Evolutionary conservation across 2,797 vertebrate species (phyloP).

Genomic region (Pangasius larnaudii): DNA sequence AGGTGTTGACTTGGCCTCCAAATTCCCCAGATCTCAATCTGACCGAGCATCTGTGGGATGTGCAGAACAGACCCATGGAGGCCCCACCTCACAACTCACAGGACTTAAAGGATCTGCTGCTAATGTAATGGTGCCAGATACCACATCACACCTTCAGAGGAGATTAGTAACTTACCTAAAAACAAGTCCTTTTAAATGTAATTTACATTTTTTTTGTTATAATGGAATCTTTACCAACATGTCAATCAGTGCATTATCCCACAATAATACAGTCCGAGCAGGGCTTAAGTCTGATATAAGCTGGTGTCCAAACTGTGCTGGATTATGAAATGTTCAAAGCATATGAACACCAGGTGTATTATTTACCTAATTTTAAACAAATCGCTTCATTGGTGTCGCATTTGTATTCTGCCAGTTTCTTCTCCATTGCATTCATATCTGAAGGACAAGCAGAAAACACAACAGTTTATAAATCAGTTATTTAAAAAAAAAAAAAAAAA

Average conservation of each 20-base stretch:
- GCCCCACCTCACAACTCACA: too few relatives aligned
- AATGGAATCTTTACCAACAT: neutral
- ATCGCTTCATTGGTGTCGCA: constrained; percentile 97
- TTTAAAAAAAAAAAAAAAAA: too few relatives aligned
- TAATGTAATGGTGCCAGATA: too few relatives aligned
- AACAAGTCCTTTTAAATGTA: neutral
- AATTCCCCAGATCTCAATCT: too few relatives aligned
- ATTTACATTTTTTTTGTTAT: neutral
- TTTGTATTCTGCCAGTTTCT: constrained; percentile 97
- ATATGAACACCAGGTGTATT: neutral
- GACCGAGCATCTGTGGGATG: too few relatives aligned
- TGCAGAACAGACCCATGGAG: too few relatives aligned
- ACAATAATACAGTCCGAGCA: neutral
- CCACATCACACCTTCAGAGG: too few relatives aligned
- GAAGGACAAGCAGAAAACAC: constrained; percentile 38
- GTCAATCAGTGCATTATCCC: neutral
- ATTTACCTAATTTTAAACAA: constrained; percentile 91
- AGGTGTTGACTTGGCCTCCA: too few relatives aligned
- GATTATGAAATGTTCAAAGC: neutral
- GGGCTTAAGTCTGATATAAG: neutral
- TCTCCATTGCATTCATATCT: constrained; percentile 92
- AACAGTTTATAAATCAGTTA: neutral
- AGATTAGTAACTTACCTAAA: neutral
- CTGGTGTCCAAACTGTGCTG: neutral
- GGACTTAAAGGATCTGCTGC: too few relatives aligned